Evolutionary conservation across 2,797 vertebrate genomes (phyloP), one percentile per base, ranked within the genome.

Genomic region (Neostethus bicornis): DNA sequence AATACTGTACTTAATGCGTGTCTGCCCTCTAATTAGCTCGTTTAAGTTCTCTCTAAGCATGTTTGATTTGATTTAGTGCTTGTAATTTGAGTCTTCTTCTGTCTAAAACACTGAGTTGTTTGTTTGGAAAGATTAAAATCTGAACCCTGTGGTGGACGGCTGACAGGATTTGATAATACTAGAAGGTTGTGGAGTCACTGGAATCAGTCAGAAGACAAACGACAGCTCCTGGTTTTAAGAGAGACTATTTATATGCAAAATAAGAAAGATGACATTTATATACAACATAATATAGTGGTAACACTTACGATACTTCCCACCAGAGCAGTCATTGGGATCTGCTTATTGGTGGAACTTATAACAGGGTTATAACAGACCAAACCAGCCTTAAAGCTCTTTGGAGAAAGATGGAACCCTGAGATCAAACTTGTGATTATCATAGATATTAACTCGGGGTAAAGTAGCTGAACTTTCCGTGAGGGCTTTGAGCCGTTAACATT

Each of bases 401-500:
- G 59, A 76, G 74, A 52, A 60, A 74, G 73, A 74, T 46, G 59
- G 65, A 56, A 56, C 49, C 57, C 26, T 51, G 41, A 66, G 73
- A 78, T 79, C 66, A 51, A 51, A 21, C 56, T 74, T 68, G 72
- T 75, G 73, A 85, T 88, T 83, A 85, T 83, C 81, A 80, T 87
- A 80, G 79, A 83, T 83, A 86, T 85, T 81, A 87, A 86, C 79
- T 79, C 11, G 61, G 39, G 5, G 26, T 20, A 34, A 55, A 66
- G 53, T 70, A 46, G 73, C 66, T 59, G 72, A 84, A 82, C 61
- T 71, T 39, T 37, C 19, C 50, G 58, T 64, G 77, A 67, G 75
- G 67, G 57, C 70, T 50, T 42, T 28, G 64, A 70, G 74, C 56
- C 1, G 59, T 84, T 85, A 74, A 62, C 68, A 76, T 85, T 84